Conservation (phyloP, 2,113 vertebrate genomes). For the Halichoerus grypus region DNA sequence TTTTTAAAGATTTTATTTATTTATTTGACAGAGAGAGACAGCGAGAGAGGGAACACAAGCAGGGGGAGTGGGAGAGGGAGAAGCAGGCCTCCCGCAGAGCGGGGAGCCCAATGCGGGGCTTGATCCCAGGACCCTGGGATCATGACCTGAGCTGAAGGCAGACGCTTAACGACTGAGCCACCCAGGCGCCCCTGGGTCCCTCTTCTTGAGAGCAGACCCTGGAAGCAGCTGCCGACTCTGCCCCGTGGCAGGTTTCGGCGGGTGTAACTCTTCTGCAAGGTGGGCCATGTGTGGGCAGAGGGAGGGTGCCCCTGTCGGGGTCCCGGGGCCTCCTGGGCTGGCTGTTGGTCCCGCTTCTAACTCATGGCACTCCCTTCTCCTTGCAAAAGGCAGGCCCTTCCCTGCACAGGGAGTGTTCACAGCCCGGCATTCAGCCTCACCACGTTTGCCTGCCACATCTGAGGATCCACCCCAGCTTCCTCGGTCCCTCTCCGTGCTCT, state of each 20-base stretch:
- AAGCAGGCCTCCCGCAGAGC: no score
- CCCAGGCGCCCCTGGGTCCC: no score
- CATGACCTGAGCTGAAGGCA: no score
- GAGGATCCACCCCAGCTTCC: accelerated
- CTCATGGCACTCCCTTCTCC: accelerated
- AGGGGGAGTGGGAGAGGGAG: no score
- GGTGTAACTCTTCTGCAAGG: not conserved
- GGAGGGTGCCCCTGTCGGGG: accelerated
- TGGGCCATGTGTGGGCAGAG: not conserved
- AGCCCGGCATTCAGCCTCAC: accelerated
- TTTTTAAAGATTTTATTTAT: no score
- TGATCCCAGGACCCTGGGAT: no score
- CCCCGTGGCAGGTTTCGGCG: not conserved
- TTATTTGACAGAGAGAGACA: no score
- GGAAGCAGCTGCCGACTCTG: not conserved
- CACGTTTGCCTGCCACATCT: accelerated
- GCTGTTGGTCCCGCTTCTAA: accelerated
- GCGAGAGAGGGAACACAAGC: no score
- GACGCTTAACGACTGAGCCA: no score
- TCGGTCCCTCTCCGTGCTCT: not conserved
- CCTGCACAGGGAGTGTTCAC: accelerated
- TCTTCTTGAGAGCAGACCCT: not conserved
- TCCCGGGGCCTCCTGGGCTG: accelerated
- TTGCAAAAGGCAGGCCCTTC: no score
- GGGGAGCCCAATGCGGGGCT: no score